These are phyloP conservation scores for Oreocharis arfaki DNA, from an alignment of 2,113 vertebrate genomes.

Conservation along the genomic window DNA sequence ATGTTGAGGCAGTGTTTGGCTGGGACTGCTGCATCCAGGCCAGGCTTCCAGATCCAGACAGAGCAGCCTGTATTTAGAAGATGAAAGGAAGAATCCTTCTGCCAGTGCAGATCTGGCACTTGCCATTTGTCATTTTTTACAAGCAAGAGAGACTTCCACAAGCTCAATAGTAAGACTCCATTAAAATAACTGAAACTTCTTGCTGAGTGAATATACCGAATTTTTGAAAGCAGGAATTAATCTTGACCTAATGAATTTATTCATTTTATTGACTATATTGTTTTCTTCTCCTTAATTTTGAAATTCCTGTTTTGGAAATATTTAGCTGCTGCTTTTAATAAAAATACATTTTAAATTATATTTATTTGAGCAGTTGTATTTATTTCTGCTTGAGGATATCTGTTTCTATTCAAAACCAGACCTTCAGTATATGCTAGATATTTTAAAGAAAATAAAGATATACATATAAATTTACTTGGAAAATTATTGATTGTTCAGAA, in stretches of 20 bases:
- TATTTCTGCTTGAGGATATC: background rate
- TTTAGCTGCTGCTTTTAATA: background rate
- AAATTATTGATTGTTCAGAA: background rate
- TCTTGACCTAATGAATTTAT: background rate
- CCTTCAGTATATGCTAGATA: fast-evolving
- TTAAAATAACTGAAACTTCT: background rate
- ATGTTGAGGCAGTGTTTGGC: background rate
- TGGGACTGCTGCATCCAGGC: background rate
- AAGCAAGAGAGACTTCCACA: background rate
- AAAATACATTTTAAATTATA: background rate
- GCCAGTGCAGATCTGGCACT: background rate
- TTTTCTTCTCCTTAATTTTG: background rate
- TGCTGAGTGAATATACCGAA: background rate
- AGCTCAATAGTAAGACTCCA: background rate
- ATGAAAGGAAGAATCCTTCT: background rate
- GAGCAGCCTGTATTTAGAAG: background rate
- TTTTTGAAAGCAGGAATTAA: background rate
- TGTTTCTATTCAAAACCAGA: background rate
- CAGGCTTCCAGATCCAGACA: background rate
- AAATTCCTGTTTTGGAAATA: background rate
- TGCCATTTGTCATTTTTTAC: background rate
- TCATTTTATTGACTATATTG: background rate
- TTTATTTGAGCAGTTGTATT: background rate
- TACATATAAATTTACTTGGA: background rate
- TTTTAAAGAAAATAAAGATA: background rate